Evolutionary conservation across 2,113 vertebrate genomes (phyloP).

Genomic region (Corythornis madagascariensis): DNA sequence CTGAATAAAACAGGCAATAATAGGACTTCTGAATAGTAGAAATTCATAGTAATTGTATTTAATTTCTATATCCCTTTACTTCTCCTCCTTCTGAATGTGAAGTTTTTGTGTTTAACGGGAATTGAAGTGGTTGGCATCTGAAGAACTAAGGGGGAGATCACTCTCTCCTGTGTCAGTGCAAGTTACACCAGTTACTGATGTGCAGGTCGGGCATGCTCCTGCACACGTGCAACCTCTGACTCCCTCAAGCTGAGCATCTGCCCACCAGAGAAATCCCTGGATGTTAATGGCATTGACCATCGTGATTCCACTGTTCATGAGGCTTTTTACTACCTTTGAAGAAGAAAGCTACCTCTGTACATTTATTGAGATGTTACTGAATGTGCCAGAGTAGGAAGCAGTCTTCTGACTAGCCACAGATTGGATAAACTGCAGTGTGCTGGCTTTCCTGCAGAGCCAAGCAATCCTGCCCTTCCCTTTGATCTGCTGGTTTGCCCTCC

Average conservation of each 20-base stretch:
- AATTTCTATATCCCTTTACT: background rate
- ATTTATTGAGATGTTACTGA: rapidly evolving
- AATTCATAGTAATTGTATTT: background rate
- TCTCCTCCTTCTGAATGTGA: background rate
- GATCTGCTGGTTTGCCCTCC: background rate
- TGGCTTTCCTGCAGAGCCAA: background rate
- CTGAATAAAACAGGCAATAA: background rate
- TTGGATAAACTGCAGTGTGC: background rate
- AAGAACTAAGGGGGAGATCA: background rate
- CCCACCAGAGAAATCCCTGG: background rate
- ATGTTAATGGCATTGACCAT: background rate
- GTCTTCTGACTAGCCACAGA: background rate
- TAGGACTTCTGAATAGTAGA: background rate
- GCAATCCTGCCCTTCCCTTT: background rate
- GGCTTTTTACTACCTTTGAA: background rate
- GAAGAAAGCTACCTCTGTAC: background rate
- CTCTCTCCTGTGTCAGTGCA: background rate
- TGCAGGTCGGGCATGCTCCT: background rate
- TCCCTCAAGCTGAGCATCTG: background rate
- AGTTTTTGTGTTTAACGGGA: background rate
- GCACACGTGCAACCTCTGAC: background rate
- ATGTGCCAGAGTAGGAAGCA: background rate
- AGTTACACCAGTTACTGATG: background rate
- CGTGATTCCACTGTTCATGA: background rate
- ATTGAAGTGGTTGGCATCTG: background rate